These are phyloP conservation scores for Acrocephalus kingi DNA, from an alignment of 2,113 vertebrate genomes.

Conservation along the genomic window DNA sequence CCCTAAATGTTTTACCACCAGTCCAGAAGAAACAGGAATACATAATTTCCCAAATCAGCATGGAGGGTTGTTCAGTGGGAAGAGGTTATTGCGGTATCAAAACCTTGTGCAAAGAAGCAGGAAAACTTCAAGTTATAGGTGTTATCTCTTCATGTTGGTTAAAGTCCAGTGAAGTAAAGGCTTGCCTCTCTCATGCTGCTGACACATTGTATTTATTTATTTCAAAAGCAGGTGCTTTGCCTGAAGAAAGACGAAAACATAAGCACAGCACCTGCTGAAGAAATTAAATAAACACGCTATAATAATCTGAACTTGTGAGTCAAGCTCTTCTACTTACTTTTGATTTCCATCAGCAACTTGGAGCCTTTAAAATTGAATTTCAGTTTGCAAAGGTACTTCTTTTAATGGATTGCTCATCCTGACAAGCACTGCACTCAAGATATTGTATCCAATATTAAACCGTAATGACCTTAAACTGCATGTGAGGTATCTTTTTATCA, in stretches of 20 bases:
- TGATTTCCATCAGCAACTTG: constrained; percentile 15
- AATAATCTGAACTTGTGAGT: background rate
- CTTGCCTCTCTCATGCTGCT: background rate
- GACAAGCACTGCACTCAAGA: background rate
- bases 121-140: background rate
- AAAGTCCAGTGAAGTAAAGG: background rate
- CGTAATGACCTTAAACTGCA: background rate
- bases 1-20: background rate
- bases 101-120: background rate
- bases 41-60: background rate
- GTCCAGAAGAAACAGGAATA: background rate
- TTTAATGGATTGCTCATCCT: background rate
- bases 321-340: constrained; percentile 31
- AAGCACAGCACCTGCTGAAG: background rate
- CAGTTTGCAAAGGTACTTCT: constrained; percentile 2
- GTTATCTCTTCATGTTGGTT: background rate
- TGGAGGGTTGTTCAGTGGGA: background rate
- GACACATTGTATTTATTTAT: background rate
- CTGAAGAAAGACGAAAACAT: background rate
- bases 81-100: background rate
- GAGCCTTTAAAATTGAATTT: constrained; percentile 16
- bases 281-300: background rate
- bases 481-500: background rate
- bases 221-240: constrained; percentile 27
- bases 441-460: constrained; percentile 1